These are phyloP conservation scores for Cheiracanthium punctorium DNA, from an alignment of 2,888 invertebrate genomes.

Conservation along the genomic window DNA sequence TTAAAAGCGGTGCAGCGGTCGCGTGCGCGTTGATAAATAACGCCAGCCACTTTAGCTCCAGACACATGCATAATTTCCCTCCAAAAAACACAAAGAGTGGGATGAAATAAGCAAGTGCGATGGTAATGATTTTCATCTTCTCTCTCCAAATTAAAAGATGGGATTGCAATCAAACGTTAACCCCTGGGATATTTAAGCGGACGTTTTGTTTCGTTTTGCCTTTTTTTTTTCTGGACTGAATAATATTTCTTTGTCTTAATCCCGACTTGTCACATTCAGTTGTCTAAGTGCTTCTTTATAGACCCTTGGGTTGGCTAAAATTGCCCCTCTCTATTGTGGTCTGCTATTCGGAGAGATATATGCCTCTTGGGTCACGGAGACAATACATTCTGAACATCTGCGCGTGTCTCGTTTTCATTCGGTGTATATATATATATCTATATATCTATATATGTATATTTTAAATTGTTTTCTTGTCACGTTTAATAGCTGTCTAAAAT, in stretches of 20 bases:
- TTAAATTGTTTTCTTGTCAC: no score
- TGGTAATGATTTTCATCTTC: constrained; percentile 48
- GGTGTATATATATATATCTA: no score
- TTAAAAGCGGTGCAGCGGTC: background rate
- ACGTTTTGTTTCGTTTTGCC: constrained; percentile 21
- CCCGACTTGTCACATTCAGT: constrained; percentile 34
- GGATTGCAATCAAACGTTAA: constrained; percentile 29
- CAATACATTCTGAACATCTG: background rate
- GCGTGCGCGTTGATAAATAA: background rate
- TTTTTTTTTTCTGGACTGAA: no score
- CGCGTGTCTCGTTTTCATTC: no score
- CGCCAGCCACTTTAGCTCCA: background rate
- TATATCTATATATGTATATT: no score
- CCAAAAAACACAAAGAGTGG: background rate
- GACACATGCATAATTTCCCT: background rate
- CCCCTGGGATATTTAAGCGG: constrained; percentile 30
- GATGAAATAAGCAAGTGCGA: background rate
- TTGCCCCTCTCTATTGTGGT: constrained; percentile 12
- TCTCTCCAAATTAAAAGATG: constrained; percentile 44
- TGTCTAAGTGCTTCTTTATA: constrained; percentile 49
- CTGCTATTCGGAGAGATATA: background rate
- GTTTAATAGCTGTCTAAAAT: no score
- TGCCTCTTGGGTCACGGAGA: background rate
- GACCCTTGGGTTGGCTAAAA: constrained; percentile 26
- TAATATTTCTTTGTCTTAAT: constrained; percentile 60